Evolutionary conservation across 1,140 invertebrate genomes (phyloP).

Genomic region (Melitaea cinxia): DNA sequence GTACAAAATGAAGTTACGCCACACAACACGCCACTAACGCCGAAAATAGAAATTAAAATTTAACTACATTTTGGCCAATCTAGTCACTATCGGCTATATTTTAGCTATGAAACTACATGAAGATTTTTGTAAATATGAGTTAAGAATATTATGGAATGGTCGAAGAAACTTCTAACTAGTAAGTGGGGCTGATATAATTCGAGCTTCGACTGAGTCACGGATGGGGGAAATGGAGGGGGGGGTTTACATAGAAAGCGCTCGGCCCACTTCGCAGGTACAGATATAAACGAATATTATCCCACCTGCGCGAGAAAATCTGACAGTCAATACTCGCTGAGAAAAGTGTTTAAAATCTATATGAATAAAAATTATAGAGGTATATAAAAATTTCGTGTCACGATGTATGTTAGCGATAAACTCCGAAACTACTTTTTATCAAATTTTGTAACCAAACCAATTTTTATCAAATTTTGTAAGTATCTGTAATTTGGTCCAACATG

Average conservation of each 20-base stretch:
- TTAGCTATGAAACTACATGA: background rate
- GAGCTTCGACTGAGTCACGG: constrained; percentile 49
- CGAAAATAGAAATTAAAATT: too few species aligned
- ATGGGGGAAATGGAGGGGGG: constrained; percentile 22
- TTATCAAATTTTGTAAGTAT: too few species aligned
- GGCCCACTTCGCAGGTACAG: constrained; percentile 68
- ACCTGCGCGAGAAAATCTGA: constrained; percentile 65
- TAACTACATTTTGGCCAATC: too few species aligned
- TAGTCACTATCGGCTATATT: too few species aligned
- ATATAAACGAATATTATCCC: constrained; percentile 75
- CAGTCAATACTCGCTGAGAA: constrained; percentile 37
- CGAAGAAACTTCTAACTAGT: background rate
- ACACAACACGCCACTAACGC: too few species aligned
- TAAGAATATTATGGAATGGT: background rate
- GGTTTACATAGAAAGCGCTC: constrained; percentile 59
- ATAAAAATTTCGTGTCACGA: too few species aligned
- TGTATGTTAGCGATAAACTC: too few species aligned
- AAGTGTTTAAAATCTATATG: constrained; percentile 21
- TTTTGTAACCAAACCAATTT: too few species aligned
- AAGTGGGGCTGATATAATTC: constrained; percentile 33
- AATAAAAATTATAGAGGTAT: background rate
- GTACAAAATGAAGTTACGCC: too few species aligned
- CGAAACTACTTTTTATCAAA: background rate
- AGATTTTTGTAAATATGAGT: background rate
- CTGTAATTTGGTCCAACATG: too few species aligned